A percentile compares a stretch with the other conserved stretches of the same genome.
Conservation (phyloP, 2,888 invertebrate species). For the Mimas tiliae region DNA sequence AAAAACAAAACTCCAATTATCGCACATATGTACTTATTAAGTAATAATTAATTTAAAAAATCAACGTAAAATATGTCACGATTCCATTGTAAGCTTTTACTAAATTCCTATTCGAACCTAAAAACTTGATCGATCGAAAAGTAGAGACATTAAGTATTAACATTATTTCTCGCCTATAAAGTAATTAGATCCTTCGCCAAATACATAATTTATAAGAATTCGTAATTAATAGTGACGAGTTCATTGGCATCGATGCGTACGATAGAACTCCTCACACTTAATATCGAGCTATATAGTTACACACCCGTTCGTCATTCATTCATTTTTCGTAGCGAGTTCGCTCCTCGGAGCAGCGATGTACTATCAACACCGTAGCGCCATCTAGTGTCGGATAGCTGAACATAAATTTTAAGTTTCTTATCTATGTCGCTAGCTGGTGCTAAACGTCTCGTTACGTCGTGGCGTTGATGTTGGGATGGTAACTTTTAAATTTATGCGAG, state of each 20-base stretch:
- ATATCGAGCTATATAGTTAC: slow-evolving; percentile 65
- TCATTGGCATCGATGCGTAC: slow-evolving; percentile 75
- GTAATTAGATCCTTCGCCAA: slow-evolving; percentile 27
- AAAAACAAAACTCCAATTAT: neutral
- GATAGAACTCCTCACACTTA: slow-evolving; percentile 61
- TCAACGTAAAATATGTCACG: too few species aligned
- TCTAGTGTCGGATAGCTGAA: slow-evolving; percentile 74
- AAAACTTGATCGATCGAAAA: neutral
- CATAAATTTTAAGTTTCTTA: slow-evolving; percentile 46
- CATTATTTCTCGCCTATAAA: slow-evolving; percentile 4
- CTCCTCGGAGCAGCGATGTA: slow-evolving; percentile 56
- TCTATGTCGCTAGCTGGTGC: slow-evolving; percentile 60
- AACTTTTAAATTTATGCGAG: neutral
- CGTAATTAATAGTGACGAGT: slow-evolving; percentile 54
- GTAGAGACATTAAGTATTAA: neutral
- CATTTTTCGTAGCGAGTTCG: slow-evolving; percentile 49
- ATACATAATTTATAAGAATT: slow-evolving; percentile 36
- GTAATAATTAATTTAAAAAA: too few species aligned
- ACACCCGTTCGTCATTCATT: slow-evolving; percentile 72
- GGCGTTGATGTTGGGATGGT: too few species aligned
- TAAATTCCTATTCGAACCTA: neutral
- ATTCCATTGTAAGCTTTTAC: too few species aligned
- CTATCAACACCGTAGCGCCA: slow-evolving; percentile 53
- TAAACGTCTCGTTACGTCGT: slow-evolving; percentile 13
- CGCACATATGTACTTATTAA: too few species aligned